Conservation (phyloP, 1,140 invertebrate species). For the Halictus rubicundus region DNA sequence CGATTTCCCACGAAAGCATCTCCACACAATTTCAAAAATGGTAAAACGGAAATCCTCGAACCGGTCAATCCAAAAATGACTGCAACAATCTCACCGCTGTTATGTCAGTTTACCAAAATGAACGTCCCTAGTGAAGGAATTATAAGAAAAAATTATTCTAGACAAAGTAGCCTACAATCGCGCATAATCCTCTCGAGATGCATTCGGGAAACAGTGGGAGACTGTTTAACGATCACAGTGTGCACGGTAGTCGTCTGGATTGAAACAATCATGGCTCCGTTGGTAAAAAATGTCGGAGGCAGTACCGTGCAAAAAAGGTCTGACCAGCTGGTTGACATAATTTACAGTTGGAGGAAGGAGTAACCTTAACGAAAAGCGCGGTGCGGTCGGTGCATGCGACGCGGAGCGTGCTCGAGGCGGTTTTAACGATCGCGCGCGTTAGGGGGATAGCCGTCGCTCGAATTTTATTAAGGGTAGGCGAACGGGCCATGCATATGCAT, state of each 20-base stretch:
- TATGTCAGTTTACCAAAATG: no score
- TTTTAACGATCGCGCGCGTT: conserved; percentile 29
- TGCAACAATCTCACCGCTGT: no score
- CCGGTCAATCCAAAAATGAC: no score
- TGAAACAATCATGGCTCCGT: not conserved
- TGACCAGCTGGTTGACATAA: not conserved
- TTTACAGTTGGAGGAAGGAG: not conserved
- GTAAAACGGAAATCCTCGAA: no score
- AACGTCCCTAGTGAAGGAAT: no score
- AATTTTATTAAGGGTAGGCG: conserved; percentile 39
- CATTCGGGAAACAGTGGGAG: no score
- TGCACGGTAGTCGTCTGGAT: not conserved
- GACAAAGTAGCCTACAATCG: no score
- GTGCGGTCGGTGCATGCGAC: not conserved
- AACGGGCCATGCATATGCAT: conserved; percentile 33
- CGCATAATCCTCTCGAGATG: no score
- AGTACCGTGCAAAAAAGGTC: not conserved
- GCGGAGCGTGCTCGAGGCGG: conserved; percentile 11
- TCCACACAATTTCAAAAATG: no score
- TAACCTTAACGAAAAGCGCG: conserved; percentile 11
- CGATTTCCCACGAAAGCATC: no score
- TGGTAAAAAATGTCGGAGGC: not conserved
- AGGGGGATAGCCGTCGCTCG: conserved; percentile 2
- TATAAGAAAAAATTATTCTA: no score
- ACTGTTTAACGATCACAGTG: no score